Evolutionary conservation across 2,797 vertebrate species (phyloP).

Genomic region (Gallinago solitaria): DNA sequence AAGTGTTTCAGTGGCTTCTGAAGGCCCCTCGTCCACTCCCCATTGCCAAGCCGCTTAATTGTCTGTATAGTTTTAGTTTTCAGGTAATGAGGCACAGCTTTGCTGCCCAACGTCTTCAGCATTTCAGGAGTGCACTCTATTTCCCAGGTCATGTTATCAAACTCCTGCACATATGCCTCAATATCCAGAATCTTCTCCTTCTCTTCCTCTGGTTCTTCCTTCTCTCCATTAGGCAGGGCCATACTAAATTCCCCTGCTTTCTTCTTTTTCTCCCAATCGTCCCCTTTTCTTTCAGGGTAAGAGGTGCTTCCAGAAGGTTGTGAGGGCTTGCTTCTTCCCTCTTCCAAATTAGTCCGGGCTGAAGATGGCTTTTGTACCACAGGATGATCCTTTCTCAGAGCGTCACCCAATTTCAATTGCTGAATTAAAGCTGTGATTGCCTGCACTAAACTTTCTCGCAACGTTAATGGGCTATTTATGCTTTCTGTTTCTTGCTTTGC

Average conservation of each 20-base stretch:
- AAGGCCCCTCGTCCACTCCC: conserved; percentile 79
- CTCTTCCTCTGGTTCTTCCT: conserved; percentile 33
- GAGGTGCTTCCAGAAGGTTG: not conserved
- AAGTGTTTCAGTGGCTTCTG: conserved; percentile 78
- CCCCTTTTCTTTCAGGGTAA: not conserved
- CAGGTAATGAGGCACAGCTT: conserved; percentile 71
- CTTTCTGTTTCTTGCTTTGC: not conserved
- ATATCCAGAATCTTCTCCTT: conserved; percentile 14
- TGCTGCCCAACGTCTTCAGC: conserved; percentile 78
- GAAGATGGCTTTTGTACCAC: not conserved
- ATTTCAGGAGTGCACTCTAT: conserved; percentile 81
- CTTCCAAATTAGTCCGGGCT: not conserved
- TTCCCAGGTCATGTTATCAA: conserved; percentile 85
- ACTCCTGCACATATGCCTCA: conserved; percentile 72
- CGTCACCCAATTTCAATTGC: conserved; percentile 12
- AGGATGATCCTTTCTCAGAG: conserved; percentile 6
- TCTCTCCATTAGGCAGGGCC: not conserved
- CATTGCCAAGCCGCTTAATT: conserved; percentile 80
- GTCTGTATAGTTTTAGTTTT: conserved; percentile 77
- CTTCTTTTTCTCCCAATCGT: not conserved
- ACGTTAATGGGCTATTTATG: conserved; percentile 38
- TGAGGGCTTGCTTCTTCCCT: not conserved
- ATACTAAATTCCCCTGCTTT: not conserved
- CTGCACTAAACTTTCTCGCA: conserved; percentile 69
- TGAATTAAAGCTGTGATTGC: conserved; percentile 75